These are phyloP conservation scores for Caenorhabditis sp. DNA, from an alignment of 2,888 invertebrate species.

Conservation along the genomic window DNA sequence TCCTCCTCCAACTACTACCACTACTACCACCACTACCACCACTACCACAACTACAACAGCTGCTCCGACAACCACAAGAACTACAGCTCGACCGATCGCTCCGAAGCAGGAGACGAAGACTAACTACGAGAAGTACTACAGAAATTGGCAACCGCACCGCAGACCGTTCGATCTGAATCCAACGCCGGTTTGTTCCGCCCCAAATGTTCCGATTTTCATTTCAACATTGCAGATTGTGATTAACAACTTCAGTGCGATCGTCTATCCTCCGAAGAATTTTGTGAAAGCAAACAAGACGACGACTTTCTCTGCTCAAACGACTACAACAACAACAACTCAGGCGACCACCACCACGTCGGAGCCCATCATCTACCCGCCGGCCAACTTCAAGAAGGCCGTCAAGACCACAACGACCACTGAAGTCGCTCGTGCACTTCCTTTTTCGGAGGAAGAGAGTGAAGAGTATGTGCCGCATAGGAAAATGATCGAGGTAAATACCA, in stretches of 20 bases:
- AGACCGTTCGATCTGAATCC: constrained; percentile 37
- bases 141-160: constrained; percentile 2
- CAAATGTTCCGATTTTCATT: background rate
- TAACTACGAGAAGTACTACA: constrained; percentile 8
- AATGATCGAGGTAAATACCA: constrained; percentile 20
- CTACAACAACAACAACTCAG: background rate
- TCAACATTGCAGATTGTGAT: constrained; percentile 20
- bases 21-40: constrained; percentile 9
- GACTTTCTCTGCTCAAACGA: constrained; percentile 8
- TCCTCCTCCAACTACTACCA: constrained; percentile 1
- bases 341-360: constrained; percentile 12
- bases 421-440: background rate
- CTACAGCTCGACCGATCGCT: background rate
- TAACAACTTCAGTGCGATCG: constrained; percentile 21
- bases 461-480: background rate
- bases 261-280: constrained; percentile 42
- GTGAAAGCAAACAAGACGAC: constrained; percentile 12
- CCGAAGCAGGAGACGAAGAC: constrained; percentile 5
- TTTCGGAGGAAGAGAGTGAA: background rate
- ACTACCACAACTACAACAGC: background rate
- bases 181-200: background rate
- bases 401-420: constrained; percentile 1
- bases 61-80: background rate
- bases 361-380: constrained; percentile 37
- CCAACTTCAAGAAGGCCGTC: constrained; percentile 19